These are phyloP conservation scores for Hypomecis atomaria DNA, from an alignment of 2,888 invertebrate genomes.

Conservation along the genomic window DNA sequence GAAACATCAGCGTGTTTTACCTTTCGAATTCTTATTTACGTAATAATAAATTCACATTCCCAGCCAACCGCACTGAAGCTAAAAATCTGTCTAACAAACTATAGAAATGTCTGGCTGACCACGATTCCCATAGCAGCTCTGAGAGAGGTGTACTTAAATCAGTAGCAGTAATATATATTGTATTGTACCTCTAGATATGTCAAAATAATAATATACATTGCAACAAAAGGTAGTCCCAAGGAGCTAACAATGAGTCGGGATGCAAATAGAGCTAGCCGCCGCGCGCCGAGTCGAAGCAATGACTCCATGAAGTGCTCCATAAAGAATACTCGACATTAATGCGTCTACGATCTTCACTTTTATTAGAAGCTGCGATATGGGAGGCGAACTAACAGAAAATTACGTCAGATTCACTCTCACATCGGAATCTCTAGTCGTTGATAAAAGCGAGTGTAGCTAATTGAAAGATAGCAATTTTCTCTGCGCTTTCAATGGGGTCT, in stretches of 20 bases:
- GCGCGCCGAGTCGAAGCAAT: slow-evolving; percentile 37
- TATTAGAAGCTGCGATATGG: slow-evolving; percentile 11
- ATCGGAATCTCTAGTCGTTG: neutral
- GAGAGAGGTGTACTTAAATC: no score
- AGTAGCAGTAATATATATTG: no score
- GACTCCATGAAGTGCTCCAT: slow-evolving; percentile 40
- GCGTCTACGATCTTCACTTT: slow-evolving; percentile 39
- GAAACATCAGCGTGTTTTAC: no score
- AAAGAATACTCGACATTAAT: slow-evolving; percentile 41
- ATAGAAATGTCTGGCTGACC: no score
- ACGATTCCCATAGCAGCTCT: no score
- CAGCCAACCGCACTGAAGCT: no score
- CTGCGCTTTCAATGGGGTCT: no score
- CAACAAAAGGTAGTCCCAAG: neutral
- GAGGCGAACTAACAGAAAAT: slow-evolving; percentile 12
- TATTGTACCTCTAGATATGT: no score
- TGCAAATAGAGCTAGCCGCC: slow-evolving; percentile 13
- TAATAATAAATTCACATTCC: no score
- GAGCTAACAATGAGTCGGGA: slow-evolving; percentile 11
- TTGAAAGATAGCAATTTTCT: no score
- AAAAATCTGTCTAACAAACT: no score
- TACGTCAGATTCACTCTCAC: slow-evolving; percentile 5
- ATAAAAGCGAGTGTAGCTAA: neutral
- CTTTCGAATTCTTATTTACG: no score
- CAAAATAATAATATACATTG: neutral